Base-by-base conservation (phyloP, 2,113 vertebrate species). In the Clupea harengus region DNA sequence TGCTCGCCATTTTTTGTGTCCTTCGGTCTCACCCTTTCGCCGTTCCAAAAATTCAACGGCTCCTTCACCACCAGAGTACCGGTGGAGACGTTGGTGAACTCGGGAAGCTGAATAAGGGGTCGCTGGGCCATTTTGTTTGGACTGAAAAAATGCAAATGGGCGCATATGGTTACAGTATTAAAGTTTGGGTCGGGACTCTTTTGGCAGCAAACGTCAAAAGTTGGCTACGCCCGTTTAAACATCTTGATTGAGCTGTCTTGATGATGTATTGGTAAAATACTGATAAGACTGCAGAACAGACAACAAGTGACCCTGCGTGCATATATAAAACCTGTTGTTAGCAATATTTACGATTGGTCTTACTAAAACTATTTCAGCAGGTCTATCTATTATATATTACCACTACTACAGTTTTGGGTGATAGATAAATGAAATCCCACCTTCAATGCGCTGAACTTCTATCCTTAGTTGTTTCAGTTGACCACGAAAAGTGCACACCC, bases 21-120 rank as follows among this genome's bases (percentile, higher is more conserved):
- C 0, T 81, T 45, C 67, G 95, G 95, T 22, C 95, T 92, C 28
- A 97, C 92, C 49, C 97, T 94, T 82, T 81, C 83, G 0, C 97
- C 98, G 0, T 83, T 94, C 89, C 97, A 96, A 93, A 95, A 99
- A 84, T 98, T 98, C 72, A 99, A 95, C 0, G 94, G 94, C 17
- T 96, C 95, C 1, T 93, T 92, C 47, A 95, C 80, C 8, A 92
- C 83, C 87, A 95, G 45, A 52, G 93, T 92, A 0, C 97, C 97
- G 0, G 94, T 96, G 0, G 94, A 94, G 2, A 90, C 91, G 87
- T 91, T 93, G 81, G 92, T 93, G 94, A 97, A 96, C 52, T 86
- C 83, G 39, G 92, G 87, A 89, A 93, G 88, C 10, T 88, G 89
- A 86, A 91, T 88, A 10, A 93, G 86, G 0, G 89, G 81, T 13